A percentile compares a stretch with the other conserved stretches of the same genome.
These are phyloP conservation scores for Andinoacara biseriatus DNA, from an alignment of 2,113 vertebrate species.

Conservation along the genomic window DNA sequence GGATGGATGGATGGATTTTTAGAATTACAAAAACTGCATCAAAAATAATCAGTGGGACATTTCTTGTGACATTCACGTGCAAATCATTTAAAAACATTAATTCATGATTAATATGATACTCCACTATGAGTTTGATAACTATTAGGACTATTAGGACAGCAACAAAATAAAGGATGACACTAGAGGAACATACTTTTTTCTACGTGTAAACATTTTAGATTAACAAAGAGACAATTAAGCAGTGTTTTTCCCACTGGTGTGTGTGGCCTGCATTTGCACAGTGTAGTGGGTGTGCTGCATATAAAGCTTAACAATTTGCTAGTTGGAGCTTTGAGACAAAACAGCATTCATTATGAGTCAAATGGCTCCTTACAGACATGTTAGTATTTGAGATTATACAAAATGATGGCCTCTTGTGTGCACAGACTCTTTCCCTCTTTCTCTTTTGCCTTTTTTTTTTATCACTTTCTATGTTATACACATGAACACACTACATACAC, in stretches of 20 bases:
- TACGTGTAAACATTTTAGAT: not conserved
- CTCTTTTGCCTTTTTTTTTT: conserved; percentile 36
- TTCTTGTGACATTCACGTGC: not conserved
- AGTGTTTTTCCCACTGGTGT: not conserved
- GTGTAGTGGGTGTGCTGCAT: not conserved
- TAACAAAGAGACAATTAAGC: not conserved
- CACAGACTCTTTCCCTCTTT: conserved; percentile 20
- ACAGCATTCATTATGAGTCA: conserved; percentile 38
- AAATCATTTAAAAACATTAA: conserved; percentile 8
- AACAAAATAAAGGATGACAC: not conserved
- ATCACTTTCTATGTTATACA: conserved; percentile 40
- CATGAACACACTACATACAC: conserved; percentile 35
- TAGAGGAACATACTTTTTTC: not conserved
- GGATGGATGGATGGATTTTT: not conserved
- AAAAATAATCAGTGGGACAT: not conserved
- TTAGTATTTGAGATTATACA: conserved; percentile 58
- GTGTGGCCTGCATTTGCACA: not conserved
- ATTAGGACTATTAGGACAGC: not conserved
- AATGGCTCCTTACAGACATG: conserved; percentile 56
- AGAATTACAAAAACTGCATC: not conserved
- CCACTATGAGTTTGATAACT: not conserved
- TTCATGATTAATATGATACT: not conserved
- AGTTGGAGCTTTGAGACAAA: conserved; percentile 35
- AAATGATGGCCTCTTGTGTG: conserved; percentile 65
- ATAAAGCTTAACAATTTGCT: conserved; percentile 1